Conservation (phyloP, 2,113 vertebrate species). For the Shinisaurus crocodilurus region DNA sequence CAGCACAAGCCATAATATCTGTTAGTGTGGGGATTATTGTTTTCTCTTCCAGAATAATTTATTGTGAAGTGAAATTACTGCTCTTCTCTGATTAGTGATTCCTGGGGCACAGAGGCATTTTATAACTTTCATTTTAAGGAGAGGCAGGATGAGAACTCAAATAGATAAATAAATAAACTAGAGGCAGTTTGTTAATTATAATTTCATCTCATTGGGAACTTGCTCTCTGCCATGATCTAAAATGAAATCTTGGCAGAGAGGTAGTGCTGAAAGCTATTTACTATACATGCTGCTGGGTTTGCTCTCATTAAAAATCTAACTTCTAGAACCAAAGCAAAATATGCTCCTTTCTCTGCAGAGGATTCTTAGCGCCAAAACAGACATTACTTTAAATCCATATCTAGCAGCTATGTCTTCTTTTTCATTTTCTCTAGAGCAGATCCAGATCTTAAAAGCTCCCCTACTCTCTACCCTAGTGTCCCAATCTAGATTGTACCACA, state of each 20-base stretch:
- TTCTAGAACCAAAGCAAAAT: constrained; percentile 29
- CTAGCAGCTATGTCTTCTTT: no score
- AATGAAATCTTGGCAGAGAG: neutral
- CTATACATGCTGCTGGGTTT: neutral
- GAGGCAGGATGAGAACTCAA: constrained; percentile 47
- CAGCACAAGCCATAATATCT: constrained; percentile 3
- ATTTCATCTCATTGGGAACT: constrained; percentile 24
- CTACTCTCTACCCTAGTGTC: no score
- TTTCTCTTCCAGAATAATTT: constrained; percentile 36
- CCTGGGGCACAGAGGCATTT: constrained; percentile 35
- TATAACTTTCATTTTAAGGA: constrained; percentile 48
- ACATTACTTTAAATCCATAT: no score
- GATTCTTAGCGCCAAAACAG: neutral
- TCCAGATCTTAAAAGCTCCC: no score
- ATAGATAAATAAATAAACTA: constrained; percentile 38
- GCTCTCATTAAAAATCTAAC: neutral
- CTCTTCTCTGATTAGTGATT: constrained; percentile 22
- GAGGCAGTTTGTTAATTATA: constrained; percentile 45
- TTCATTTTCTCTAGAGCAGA: no score
- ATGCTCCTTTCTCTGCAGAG: neutral
- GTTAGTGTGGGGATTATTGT: rapidly evolving
- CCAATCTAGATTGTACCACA: neutral
- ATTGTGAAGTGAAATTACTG: constrained; percentile 15
- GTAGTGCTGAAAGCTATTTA: constrained; percentile 19
- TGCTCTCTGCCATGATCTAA: neutral